These are phyloP conservation scores for Linurgus olivaceus DNA, from an alignment of 2,797 vertebrate species.

Conservation along the genomic window DNA sequence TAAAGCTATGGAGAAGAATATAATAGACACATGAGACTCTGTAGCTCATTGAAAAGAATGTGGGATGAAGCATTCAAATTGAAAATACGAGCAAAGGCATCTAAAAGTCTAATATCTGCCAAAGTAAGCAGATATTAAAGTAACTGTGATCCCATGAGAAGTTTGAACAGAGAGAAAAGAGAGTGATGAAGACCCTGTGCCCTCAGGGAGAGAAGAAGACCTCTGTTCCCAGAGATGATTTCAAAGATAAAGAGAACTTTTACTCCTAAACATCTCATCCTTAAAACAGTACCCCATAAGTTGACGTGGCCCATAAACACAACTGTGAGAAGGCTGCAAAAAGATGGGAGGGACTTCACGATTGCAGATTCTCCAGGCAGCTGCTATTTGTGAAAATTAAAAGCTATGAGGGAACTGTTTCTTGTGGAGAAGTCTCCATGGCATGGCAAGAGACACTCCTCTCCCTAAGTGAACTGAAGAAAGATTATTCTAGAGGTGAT, in stretches of 20 bases:
- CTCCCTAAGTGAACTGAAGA: background rate
- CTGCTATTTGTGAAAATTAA: background rate
- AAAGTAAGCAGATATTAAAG: background rate
- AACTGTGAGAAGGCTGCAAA: background rate
- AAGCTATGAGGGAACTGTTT: background rate
- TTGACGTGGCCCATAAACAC: background rate
- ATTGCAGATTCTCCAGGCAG: background rate
- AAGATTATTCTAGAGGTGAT: background rate
- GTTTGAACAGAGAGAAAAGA: background rate
- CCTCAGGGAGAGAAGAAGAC: background rate
- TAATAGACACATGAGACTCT: background rate
- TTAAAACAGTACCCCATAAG: background rate
- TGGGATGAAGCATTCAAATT: background rate
- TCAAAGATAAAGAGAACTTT: background rate
- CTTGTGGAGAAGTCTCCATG: background rate
- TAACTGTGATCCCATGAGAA: background rate
- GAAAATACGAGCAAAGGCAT: background rate
- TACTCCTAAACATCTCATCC: background rate
- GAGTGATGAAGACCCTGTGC: background rate
- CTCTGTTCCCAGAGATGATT: background rate
- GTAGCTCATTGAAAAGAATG: background rate
- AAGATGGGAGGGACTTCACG: background rate
- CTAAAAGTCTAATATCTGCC: no score
- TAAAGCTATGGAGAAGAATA: background rate
- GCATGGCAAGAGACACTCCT: background rate